phyloP scores from a whole-genome alignment of 2,113 vertebrate genomes.

The Cinclus mexicanus region DNA sequence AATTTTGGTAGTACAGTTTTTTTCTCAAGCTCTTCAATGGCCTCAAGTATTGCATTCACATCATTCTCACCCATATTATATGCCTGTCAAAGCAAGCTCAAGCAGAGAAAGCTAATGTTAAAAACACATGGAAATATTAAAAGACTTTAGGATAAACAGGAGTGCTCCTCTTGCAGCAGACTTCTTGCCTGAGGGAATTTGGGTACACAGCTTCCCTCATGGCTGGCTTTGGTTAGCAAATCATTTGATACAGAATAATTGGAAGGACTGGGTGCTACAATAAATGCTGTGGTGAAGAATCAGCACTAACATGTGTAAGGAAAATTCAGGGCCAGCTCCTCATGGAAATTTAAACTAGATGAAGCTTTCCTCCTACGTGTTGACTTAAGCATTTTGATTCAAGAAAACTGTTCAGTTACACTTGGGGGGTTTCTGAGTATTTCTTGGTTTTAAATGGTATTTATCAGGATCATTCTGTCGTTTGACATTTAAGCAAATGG shows the following conservation, averaged over 20 bases:
- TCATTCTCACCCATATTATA: constrained; percentile 7
- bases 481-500: constrained; percentile 55
- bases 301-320: neutral
- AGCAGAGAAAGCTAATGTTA: neutral
- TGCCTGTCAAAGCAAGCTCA: neutral
- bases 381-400: neutral
- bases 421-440: neutral
- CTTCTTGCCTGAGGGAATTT: neutral
- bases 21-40: constrained; percentile 3
- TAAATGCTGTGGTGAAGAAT: neutral
- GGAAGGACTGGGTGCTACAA: neutral
- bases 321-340: neutral
- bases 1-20: neutral
- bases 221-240: constrained; percentile 1
- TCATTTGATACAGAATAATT: neutral
- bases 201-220: neutral
- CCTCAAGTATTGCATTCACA: constrained; percentile 19
- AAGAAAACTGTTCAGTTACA: neutral
- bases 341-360: neutral
- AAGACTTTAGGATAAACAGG: neutral
- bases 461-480: constrained; percentile 1
- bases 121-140: constrained; percentile 28
- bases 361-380: neutral
- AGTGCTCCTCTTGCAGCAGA: neutral
- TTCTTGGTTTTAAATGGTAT: constrained; percentile 8